Base-by-base conservation (phyloP, 1,140 invertebrate genomes). In the Drosophila tsacasi region DNA sequence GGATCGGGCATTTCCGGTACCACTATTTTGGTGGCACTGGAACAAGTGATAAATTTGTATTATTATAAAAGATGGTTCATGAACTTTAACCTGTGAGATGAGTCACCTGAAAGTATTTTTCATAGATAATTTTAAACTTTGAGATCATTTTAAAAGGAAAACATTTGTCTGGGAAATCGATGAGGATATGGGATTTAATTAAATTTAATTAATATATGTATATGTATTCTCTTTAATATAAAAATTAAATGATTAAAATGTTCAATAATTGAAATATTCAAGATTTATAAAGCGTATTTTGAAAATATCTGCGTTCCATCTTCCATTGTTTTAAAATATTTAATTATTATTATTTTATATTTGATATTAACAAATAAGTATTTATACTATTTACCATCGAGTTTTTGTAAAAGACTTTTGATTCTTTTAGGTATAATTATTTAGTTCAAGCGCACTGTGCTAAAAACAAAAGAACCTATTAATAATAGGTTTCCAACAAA, bases 1-100 rank as follows among this genome's bases (percentile, higher is more conserved):
- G 67, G 50, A 68, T 71, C 77, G 84, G 73, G 65, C 62, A 81
- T 91, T 91, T 91, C 87, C 87, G 87, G 87, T 91, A 83, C 77
- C 67, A 67, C 79, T 91, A 83, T 79, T 50, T 30, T 19, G 21
- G n/a, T 27, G 58, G 39, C 23, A 37, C 21, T 37, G 27, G 30
- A 37, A 40, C 30, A 44, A 7, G 17, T 39, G 25, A 25, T 1
- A 9, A 23, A 35, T 39, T 23, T 23, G 4, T 32, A 52, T 21
- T 39, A 17, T 23, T 55, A 23, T 37, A 37, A 69, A 50, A 62
- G 0, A 19, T 61, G 37, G 35, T n/a, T 35, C 0, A 30, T 4
- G 1, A 60, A 60, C 12, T 9, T 54, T 15, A 35, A 35, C 13
- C 17, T 37, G 10, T 5, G 7, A 37, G 30, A 35, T 54, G 52